phyloP scores from a whole-genome alignment of 2,888 invertebrate genomes.

The Rhagonycha lutea region DNA sequence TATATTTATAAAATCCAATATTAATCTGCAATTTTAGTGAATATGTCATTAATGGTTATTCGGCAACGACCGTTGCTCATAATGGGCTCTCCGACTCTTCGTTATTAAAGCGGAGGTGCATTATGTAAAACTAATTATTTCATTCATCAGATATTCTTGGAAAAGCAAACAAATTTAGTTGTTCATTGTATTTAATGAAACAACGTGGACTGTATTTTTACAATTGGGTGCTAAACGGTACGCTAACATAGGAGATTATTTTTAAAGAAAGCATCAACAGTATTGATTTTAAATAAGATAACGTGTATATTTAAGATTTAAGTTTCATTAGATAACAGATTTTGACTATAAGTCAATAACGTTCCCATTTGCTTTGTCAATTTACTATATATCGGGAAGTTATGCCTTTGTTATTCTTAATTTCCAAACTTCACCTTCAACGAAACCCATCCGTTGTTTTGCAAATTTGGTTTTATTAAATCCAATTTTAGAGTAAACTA shows the following conservation, averaged over 20 bases:
- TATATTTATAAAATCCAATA: slow-evolving; percentile 39
- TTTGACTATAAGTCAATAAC: background rate
- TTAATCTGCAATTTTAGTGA: slow-evolving; percentile 36
- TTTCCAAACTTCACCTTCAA: background rate
- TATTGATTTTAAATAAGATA: background rate
- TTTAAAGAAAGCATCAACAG: background rate
- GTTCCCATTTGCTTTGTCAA: background rate
- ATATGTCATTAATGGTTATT: slow-evolving; percentile 34
- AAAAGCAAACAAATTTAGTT: background rate
- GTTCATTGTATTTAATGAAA: background rate
- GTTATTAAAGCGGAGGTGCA: background rate
- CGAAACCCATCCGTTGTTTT: background rate
- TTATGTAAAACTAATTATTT: background rate
- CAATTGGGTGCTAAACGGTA: background rate
- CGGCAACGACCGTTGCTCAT: slow-evolving; percentile 15
- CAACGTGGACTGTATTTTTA: background rate
- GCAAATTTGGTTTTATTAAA: too few relatives aligned
- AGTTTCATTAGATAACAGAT: background rate
- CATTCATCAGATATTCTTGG: background rate
- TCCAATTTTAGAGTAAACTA: too few relatives aligned
- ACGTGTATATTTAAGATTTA: background rate
- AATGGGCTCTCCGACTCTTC: background rate
- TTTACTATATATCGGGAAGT: background rate
- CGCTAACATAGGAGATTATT: background rate
- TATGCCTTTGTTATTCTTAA: background rate